Conservation (phyloP, 2,888 invertebrate genomes). For the Stictocephala bisonia region DNA sequence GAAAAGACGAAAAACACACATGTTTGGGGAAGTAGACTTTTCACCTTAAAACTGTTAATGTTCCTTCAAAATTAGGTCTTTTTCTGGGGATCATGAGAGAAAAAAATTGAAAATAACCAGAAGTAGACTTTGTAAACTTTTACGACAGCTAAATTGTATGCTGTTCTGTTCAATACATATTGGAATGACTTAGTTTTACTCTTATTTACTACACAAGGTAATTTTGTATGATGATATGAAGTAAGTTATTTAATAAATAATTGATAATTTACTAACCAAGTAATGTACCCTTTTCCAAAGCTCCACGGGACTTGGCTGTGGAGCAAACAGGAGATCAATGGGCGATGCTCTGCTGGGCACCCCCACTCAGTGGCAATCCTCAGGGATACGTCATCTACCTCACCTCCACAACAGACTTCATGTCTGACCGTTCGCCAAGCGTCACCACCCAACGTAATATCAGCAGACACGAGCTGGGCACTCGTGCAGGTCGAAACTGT, state of each 20-base stretch:
- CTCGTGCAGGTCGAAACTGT: slow-evolving; percentile 30
- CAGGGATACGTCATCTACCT: slow-evolving; percentile 45
- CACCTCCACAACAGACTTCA: slow-evolving; percentile 43
- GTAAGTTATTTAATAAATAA: background rate
- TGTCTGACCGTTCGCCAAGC: slow-evolving; percentile 22
- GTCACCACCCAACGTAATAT: slow-evolving; percentile 40
- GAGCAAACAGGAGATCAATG: slow-evolving; percentile 48
- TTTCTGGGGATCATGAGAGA: too few species aligned
- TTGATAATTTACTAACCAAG: slow-evolving; percentile 4
- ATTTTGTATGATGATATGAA: background rate
- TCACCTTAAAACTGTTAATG: too few species aligned
- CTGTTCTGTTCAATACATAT: too few species aligned
- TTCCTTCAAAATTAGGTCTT: too few species aligned
- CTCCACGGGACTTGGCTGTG: slow-evolving; percentile 37
- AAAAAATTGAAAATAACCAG: too few species aligned
- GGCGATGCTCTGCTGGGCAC: slow-evolving; percentile 48
- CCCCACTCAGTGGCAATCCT: slow-evolving; percentile 43
- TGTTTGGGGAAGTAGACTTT: too few species aligned
- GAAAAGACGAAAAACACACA: too few species aligned
- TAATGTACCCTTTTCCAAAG: slow-evolving; percentile 21
- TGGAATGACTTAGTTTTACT: too few species aligned
- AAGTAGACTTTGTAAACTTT: too few species aligned
- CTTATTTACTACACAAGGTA: too few species aligned
- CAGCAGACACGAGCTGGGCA: slow-evolving; percentile 37
- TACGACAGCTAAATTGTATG: too few species aligned